phyloP scores from a whole-genome alignment of 1,140 invertebrate genomes.

The Halotydeus destructor region DNA sequence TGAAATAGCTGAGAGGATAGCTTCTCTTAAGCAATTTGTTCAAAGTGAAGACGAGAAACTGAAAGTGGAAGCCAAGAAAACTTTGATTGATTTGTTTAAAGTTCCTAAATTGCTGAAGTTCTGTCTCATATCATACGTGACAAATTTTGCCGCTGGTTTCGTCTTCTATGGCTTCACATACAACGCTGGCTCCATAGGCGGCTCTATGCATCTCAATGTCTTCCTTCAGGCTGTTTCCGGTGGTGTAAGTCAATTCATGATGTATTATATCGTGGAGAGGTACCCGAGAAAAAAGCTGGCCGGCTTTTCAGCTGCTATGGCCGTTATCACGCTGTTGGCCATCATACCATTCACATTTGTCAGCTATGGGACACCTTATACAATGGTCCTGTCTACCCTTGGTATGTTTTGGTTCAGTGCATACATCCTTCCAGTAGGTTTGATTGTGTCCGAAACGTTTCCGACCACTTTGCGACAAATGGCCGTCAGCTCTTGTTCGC shows the following conservation, averaged over 20 bases:
- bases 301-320: too few relatives aligned
- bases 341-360: too few relatives aligned
- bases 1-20: too few relatives aligned
- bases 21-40: too few relatives aligned
- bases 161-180: constrained; percentile 62
- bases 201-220: constrained; percentile 51
- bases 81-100: constrained; percentile 12
- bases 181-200: constrained; percentile 48
- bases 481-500: constrained; percentile 22
- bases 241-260: too few relatives aligned
- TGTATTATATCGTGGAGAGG: too few relatives aligned
- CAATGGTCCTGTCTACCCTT: too few relatives aligned
- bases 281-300: too few relatives aligned
- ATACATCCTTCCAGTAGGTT: constrained; percentile 53
- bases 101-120: constrained; percentile 12
- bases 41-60: too few relatives aligned
- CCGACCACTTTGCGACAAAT: constrained; percentile 36
- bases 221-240: constrained; percentile 49
- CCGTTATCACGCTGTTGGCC: too few relatives aligned
- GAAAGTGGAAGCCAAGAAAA: constrained; percentile 3
- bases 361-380: too few relatives aligned
- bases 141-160: constrained; percentile 43
- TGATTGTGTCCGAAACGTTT: constrained; percentile 59
- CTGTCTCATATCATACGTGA: constrained; percentile 14
- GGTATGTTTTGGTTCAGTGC: constrained; percentile 60